Conservation (phyloP, 2,113 vertebrate genomes). For the Bucco capensis region DNA sequence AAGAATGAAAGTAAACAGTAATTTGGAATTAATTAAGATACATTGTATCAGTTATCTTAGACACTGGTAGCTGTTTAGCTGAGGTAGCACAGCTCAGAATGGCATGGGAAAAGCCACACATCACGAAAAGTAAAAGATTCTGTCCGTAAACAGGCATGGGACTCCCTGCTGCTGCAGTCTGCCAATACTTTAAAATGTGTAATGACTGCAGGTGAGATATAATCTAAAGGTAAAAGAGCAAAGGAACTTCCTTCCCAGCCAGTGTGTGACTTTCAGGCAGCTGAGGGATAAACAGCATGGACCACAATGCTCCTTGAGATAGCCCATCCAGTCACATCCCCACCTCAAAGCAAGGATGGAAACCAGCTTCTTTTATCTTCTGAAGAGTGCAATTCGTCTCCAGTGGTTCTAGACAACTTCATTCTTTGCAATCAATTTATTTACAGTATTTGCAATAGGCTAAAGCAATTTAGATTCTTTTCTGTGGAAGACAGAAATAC, state of each 20-base stretch:
- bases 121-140: neutral
- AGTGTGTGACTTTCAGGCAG: neutral
- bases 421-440: neutral
- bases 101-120: neutral
- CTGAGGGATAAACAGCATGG: neutral
- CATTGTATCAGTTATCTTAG: neutral
- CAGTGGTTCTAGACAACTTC: neutral
- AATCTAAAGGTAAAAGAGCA: neutral
- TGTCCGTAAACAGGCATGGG: neutral
- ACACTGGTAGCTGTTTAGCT: neutral
- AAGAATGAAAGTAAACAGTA: neutral
- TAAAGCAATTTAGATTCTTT: neutral
- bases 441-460: neutral
- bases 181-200: neutral
- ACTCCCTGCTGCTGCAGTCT: neutral
- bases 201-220: neutral
- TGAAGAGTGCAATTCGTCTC: neutral
- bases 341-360: neutral
- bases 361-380: neutral
- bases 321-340: neutral
- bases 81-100: neutral
- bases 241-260: neutral
- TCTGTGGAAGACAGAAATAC: neutral
- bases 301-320: neutral
- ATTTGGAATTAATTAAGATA: neutral